Percentiles rank a stretch among this genome's conserved stretches.
phyloP scores from a whole-genome alignment of 2,797 vertebrate genomes.

The Prionace glauca region DNA sequence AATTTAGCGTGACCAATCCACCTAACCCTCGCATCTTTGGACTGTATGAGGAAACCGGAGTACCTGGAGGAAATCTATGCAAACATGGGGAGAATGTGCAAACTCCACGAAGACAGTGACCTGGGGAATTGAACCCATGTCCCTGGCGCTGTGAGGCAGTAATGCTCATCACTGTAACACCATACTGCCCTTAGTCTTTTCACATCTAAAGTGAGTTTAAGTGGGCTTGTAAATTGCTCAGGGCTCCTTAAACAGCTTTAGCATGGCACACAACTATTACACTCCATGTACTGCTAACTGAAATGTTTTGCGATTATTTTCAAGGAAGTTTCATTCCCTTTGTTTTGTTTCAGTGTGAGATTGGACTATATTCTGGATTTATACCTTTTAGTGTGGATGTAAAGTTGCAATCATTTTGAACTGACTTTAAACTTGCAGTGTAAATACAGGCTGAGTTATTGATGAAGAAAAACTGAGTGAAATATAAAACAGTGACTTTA shows the following conservation, averaged over 20 bases:
- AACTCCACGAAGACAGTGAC: no score
- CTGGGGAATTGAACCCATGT: no score
- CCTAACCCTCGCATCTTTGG: no score
- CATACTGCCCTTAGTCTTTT: background rate
- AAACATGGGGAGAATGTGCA: no score
- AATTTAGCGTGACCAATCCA: no score
- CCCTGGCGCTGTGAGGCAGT: no score
- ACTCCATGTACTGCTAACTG: background rate
- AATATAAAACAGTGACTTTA: background rate
- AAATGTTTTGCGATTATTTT: background rate
- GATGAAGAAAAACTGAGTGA: background rate
- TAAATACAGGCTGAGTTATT: background rate
- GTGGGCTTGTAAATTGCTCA: background rate
- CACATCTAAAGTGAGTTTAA: background rate
- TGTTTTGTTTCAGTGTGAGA: background rate
- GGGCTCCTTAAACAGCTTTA: background rate
- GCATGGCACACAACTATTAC: background rate
- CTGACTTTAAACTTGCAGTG: background rate
- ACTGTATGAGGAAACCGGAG: no score
- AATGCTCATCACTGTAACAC: no score
- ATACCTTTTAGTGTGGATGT: background rate
- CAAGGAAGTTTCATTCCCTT: background rate
- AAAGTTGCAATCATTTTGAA: background rate
- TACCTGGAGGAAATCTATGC: no score
- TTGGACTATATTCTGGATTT: background rate